Evolutionary conservation across 2,888 invertebrate genomes (phyloP).

Genomic region (Caprella mutica): DNA sequence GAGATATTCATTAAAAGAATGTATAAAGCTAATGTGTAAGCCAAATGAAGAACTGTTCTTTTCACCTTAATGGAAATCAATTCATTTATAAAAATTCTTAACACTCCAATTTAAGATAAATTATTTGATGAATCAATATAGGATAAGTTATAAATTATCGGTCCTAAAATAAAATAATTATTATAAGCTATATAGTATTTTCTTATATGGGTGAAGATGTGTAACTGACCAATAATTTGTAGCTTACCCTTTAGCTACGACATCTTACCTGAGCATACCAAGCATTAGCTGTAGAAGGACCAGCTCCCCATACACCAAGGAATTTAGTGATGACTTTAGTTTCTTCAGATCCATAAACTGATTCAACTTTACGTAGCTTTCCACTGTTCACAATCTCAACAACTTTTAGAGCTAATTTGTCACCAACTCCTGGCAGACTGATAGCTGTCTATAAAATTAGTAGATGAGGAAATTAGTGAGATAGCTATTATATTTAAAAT

Average conservation of each 20-base stretch:
- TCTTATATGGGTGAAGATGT: too few species aligned
- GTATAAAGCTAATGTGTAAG: neutral
- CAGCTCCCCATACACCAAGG: slow-evolving; percentile 45
- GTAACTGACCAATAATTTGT: too few species aligned
- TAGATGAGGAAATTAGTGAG: neutral
- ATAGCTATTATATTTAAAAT: neutral
- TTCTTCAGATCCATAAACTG: slow-evolving; percentile 41
- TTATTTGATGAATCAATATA: neutral
- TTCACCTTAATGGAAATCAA: too few species aligned
- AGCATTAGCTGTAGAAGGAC: slow-evolving; percentile 42
- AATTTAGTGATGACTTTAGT: slow-evolving; percentile 41
- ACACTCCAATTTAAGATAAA: neutral
- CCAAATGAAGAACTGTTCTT: too few species aligned
- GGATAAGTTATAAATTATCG: too few species aligned
- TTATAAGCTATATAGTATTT: too few species aligned
- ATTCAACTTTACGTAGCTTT: slow-evolving; percentile 42
- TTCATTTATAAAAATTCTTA: too few species aligned
- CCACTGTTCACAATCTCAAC: slow-evolving; percentile 45
- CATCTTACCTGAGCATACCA: slow-evolving; percentile 42
- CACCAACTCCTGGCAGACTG: slow-evolving; percentile 41
- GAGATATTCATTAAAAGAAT: neutral
- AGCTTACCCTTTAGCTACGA: slow-evolving; percentile 26
- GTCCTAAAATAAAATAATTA: too few species aligned
- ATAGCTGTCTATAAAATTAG: slow-evolving; percentile 38
- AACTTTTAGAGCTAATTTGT: slow-evolving; percentile 44